Percentiles rank a stretch among this genome's conserved stretches.
phyloP scores from a whole-genome alignment of 2,888 invertebrate species.

The Mongoloraphidia duomilia region DNA sequence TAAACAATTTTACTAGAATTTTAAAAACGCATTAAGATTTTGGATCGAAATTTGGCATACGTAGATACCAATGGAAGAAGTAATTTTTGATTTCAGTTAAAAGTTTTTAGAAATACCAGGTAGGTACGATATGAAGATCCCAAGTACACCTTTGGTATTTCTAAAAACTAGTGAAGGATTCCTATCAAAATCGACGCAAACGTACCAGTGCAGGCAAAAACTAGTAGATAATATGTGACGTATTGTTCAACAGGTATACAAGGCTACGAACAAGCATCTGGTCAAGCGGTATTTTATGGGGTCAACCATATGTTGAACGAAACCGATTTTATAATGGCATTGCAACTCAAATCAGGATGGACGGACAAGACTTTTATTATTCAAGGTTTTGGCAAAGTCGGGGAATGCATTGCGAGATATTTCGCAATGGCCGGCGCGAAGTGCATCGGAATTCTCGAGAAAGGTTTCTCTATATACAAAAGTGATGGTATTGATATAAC shows the following conservation, averaged over 20 bases:
- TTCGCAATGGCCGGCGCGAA: slow-evolving; percentile 21
- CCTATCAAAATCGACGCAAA: too few relatives aligned
- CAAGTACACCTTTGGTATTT: too few relatives aligned
- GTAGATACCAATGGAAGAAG: too few relatives aligned
- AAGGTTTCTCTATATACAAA: slow-evolving; percentile 21
- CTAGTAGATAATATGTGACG: too few relatives aligned
- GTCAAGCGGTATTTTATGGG: slow-evolving; percentile 20
- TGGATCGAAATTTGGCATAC: too few relatives aligned
- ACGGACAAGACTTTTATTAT: slow-evolving; percentile 25
- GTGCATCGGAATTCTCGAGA: slow-evolving; percentile 27
- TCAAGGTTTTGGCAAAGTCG: slow-evolving; percentile 26
- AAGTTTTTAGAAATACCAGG: too few relatives aligned
- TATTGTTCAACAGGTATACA: slow-evolving; percentile 15
- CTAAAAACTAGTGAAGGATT: too few relatives aligned
- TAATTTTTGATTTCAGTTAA: too few relatives aligned
- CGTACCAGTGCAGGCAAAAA: too few relatives aligned
- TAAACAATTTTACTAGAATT: too few relatives aligned
- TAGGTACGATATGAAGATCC: too few relatives aligned
- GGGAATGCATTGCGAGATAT: slow-evolving; percentile 18
- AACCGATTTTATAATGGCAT: slow-evolving; percentile 17
- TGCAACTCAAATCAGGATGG: slow-evolving; percentile 18
- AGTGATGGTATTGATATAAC: slow-evolving; percentile 21
- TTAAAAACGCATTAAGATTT: too few relatives aligned
- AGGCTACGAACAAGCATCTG: slow-evolving; percentile 19
- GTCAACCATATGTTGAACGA: slow-evolving; percentile 21